Conservation (phyloP, 2,888 invertebrate species). For the Harpalus rubripes region DNA sequence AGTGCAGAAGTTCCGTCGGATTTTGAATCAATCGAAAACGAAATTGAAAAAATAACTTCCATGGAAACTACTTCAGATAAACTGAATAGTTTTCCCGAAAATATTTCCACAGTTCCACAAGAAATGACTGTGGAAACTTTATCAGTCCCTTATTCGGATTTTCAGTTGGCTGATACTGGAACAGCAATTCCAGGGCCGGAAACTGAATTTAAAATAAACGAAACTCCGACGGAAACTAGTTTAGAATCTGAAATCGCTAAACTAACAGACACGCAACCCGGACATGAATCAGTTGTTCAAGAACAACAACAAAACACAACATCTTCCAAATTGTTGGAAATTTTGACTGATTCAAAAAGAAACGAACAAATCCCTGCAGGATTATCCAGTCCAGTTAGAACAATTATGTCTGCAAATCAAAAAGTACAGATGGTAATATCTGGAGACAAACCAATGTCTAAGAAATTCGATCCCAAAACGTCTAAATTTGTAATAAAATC, state of each 20-base stretch:
- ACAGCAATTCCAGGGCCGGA: constrained; percentile 38
- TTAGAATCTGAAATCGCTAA: constrained; percentile 72
- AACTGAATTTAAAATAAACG: constrained; percentile 45
- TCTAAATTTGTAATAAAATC: constrained; percentile 69
- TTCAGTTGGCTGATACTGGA: constrained; percentile 50
- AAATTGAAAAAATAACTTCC: constrained; percentile 67
- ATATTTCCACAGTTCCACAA: constrained; percentile 54
- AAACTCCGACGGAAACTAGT: constrained; percentile 68
- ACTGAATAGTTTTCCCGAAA: constrained; percentile 66
- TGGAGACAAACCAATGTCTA: constrained; percentile 67
- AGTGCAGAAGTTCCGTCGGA: constrained; percentile 41
- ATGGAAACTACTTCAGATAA: constrained; percentile 63
- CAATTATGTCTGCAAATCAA: constrained; percentile 37
- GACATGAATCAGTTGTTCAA: constrained; percentile 63
- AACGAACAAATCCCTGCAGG: neutral
- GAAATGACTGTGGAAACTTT: constrained; percentile 16
- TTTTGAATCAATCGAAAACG: constrained; percentile 67
- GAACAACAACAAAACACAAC: constrained; percentile 76
- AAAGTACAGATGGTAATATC: constrained; percentile 64
- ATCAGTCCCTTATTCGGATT: constrained; percentile 41
- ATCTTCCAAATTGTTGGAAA: constrained; percentile 80
- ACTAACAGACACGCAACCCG: constrained; percentile 69
- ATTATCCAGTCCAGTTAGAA: neutral
- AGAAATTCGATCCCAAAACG: constrained; percentile 66
- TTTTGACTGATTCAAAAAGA: constrained; percentile 78